Conservation (phyloP, 2,797 vertebrate genomes). For the Sebastiscus albofasciatus region DNA sequence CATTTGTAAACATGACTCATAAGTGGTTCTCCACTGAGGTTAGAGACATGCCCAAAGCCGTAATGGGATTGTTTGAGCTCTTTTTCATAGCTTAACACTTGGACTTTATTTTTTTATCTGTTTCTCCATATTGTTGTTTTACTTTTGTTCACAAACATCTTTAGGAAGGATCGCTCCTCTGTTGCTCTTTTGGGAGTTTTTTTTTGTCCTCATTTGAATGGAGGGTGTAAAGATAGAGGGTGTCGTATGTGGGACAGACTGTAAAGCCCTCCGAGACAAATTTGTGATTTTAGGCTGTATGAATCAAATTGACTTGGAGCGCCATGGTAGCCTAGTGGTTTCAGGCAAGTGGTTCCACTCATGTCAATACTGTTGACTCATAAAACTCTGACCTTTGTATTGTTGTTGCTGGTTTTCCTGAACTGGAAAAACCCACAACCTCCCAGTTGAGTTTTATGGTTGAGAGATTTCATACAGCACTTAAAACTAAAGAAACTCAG, state of each 20-base stretch:
- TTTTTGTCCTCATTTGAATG: neutral
- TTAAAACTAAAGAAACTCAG: too few species aligned
- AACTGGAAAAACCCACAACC: too few species aligned
- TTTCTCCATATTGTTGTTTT: neutral
- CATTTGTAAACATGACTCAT: constrained; percentile 35
- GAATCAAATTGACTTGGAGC: neutral
- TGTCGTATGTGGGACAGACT: neutral
- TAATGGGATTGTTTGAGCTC: neutral
- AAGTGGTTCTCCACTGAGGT: neutral
- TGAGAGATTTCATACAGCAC: too few species aligned
- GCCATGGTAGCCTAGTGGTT: neutral
- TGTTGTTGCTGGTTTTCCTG: too few species aligned
- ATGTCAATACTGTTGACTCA: neutral
- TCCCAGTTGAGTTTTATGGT: too few species aligned
- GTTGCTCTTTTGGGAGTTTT: too few species aligned
- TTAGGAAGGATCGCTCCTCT: too few species aligned
- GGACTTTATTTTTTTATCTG: neutral
- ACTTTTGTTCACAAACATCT: neutral
- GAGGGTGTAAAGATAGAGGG: neutral
- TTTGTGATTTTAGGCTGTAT: neutral
- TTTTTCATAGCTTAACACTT: neutral
- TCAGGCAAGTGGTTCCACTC: neutral
- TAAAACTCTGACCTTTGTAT: neutral
- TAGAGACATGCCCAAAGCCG: neutral
- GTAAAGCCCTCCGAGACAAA: neutral